Conservation (phyloP, 2,888 invertebrate genomes). For the Drosophila helvetica region DNA sequence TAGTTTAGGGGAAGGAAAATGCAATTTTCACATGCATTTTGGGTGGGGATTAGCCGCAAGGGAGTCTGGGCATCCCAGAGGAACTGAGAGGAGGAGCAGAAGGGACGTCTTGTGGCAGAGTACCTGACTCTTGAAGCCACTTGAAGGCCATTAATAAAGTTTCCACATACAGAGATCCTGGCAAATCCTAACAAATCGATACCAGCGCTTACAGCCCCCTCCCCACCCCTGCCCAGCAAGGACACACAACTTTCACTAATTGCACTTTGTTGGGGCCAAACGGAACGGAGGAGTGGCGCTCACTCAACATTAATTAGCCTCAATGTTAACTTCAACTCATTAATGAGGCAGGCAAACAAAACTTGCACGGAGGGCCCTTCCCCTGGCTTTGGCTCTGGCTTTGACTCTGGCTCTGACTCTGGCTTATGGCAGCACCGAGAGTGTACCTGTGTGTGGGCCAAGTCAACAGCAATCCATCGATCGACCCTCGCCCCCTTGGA, state of each 20-base stretch:
- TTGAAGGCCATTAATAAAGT: conserved; percentile 1
- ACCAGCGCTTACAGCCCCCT: neutral
- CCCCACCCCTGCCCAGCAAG: neutral
- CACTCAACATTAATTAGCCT: conserved; percentile 76
- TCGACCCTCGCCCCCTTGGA: neutral
- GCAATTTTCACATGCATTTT: conserved; percentile 41
- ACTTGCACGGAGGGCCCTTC: conserved; percentile 34
- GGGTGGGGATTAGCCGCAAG: conserved; percentile 31
- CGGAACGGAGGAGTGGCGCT: conserved; percentile 41
- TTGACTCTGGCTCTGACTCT: conserved; percentile 9
- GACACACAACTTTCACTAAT: conserved; percentile 66
- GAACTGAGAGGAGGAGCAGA: no score
- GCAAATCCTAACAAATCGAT: conserved; percentile 23
- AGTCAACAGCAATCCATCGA: neutral
- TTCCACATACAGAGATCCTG: conserved; percentile 1
- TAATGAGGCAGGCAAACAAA: conserved; percentile 74
- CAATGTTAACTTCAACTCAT: conserved; percentile 77
- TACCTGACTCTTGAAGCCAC: no score
- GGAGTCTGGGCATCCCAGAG: conserved; percentile 13
- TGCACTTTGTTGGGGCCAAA: conserved; percentile 70
- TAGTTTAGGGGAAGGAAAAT: conserved; percentile 47
- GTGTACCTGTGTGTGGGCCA: conserved; percentile 3
- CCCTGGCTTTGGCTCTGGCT: conserved; percentile 20
- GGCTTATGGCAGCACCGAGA: neutral
- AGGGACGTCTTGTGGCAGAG: no score